Base-by-base conservation (phyloP, 1,140 invertebrate genomes). In the Papilio helenus region DNA sequence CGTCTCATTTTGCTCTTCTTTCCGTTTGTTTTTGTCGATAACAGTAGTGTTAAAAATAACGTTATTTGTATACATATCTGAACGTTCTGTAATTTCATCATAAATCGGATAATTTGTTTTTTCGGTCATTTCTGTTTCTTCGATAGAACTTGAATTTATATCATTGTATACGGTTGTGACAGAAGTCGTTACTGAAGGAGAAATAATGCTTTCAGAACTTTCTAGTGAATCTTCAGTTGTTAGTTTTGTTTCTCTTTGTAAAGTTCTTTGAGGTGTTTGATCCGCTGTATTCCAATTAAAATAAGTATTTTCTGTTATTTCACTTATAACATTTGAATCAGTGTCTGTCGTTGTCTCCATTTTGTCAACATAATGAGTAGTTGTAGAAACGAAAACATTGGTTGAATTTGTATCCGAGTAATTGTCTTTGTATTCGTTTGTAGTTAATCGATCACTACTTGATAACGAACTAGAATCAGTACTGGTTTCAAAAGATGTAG, bases 321-420 rank as follows among this genome's bases (percentile, higher is more conserved):
- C 55, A 26, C 72, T 81, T 16, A 65, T 76, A 14, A 74, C 79
- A 73, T 79, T 71, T 73, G 61, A 34, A 68, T 29, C 26, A 2
- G 23, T 16, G 0, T 34, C 34, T 46, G 49, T 44, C 14, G 74
- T 72, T 12, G 72, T 73, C 49, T 76, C 72, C 16, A 44, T 42
- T 71, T 65, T 42, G 29, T 79, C 72, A 49, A 49, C 20, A 72
- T 76, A 72, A 44, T 29, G 34, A 79, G 3, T 65, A 46, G 26
- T 71, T 44, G 23, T 16, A 1, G 61, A 68, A 68, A 34, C 14
- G 23, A 16, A 26, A 29, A 18, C 26, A 29, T 68, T 16, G 12
- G 26, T 68, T 81, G 44, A 51, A 72, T 42, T 29, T 76, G 65
- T 77, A 80, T 55, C 14, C 23, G 7, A 29, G 23, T 26, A 61